Evolutionary conservation across 1,140 invertebrate genomes (phyloP), one percentile per base, ranked within the genome.

Genomic region (Pachypeltis micranthus): DNA sequence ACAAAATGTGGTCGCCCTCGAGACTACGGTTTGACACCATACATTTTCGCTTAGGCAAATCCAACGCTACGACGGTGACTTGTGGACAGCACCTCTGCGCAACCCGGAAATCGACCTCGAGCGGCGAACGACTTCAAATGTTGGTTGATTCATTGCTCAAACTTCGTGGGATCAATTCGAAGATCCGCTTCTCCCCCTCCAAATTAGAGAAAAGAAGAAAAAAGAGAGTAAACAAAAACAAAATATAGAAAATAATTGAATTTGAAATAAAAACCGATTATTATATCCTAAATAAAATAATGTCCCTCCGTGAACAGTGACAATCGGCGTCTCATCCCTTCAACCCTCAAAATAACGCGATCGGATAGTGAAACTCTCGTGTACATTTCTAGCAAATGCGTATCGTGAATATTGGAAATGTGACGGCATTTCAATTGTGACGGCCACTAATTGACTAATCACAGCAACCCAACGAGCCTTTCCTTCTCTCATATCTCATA

Each of bases 1-100:
- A 86, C 83, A 81, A 72, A 79, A 77, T 71, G 81, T 80, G 67
- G 73, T 78, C 65, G 74, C 75, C 70, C 75, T 83, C 71, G 83
- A 84, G 75, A 84, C 83, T 61, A 83, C 80, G 55, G 81, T 84
- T 71, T 79, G 73, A 79, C 73, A 61, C 51, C 63, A 61, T 61
- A 64, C 58, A 28, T 63, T 63, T 27, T 63, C 63, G 27, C 51
- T 56, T 19, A 23, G 60, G 44, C 34, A 60, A 44, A 56, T 55
- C 57, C 60, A 58, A 31, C 34, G 54, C 59, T 62, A 54, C 59
- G 57, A 57, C 59, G 31, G 57, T 23, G 62, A 63, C 26, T 55
- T 47, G 24, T 58, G 66, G 61, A 47, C 28, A 34, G 24, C 62
- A 34, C 62, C 62, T 14, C 51, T 21, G 26, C 28, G 39, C 54